Evolutionary conservation across 2,113 vertebrate genomes (phyloP), one percentile per base, ranked within the genome.

Genomic region (Chlorocebus sabaeus): DNA sequence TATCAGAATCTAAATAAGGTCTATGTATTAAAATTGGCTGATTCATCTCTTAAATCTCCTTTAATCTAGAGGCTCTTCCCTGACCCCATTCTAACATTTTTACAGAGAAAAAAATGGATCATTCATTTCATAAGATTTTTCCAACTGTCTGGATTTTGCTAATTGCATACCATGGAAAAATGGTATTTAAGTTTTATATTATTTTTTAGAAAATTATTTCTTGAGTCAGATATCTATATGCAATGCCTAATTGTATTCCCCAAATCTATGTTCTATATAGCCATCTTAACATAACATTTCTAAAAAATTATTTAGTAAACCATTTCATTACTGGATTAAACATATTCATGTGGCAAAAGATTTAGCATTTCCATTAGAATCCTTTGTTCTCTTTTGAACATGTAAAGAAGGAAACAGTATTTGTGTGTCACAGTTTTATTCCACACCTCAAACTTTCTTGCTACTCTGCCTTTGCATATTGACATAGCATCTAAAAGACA

Each of bases 141-240:
- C 45, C 30, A 90, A 38, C 23, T 30, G 61, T 85, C 40, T 92
- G 22, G n/a, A n/a, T 79, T 95, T 89, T 92, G 22, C 9, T 67
- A 80, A 61, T 38, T 95, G 3, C 9, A 90, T 84, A 61, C 25
- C 27, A 5, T 10, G 23, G 8, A 0, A 84, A 38, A 50, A 43
- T 3, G 72, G 67, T 78, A 70, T 89, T 84, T 40, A 93, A 50
- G 45, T 89, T 86, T 87, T 5, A 22, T 14, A 12, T 61, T 45
- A 17, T 52, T 93, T 97, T 85, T 38, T 89, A 68, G n/a, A 81
- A 92, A 89, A 92, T n/a, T 84, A 75, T 89, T 90, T 86, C 25
- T 72, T 20, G 2, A 85, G 17, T 84, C 48, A 95, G 32, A 27
- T 72, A 35, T 87, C 50, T 67, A 35, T 35, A 52, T n/a, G 5